phyloP scores from a whole-genome alignment of 2,888 invertebrate species.

The Philereme transversata region DNA sequence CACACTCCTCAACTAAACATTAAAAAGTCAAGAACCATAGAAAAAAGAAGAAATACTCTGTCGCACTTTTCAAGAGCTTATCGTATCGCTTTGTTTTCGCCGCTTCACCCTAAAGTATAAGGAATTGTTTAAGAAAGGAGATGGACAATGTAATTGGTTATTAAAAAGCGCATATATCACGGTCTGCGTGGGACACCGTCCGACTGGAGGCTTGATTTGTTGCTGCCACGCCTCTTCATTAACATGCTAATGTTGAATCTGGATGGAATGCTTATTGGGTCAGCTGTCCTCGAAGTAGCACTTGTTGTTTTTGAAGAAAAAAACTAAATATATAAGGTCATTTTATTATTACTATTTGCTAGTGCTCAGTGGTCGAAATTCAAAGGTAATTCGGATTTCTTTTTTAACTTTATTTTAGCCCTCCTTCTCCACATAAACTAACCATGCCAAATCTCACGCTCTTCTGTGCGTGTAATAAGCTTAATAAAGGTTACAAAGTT shows the following conservation, averaged over 20 bases:
- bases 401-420: no score
- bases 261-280: conserved; percentile 52
- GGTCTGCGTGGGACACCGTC: conserved; percentile 59
- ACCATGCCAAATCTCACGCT: no score
- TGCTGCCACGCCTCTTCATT: conserved; percentile 75
- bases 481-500: no score
- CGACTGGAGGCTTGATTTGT: conserved; percentile 60
- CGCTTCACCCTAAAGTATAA: conserved; percentile 28
- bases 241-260: conserved; percentile 77
- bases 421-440: no score
- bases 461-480: no score
- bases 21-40: no score
- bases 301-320: conserved; percentile 1
- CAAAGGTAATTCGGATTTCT: no score
- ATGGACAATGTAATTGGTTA: conserved; percentile 76
- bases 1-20: no score
- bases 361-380: no score
- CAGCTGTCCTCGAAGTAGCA: conserved; percentile 41
- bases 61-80: neutral
- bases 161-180: conserved; percentile 78
- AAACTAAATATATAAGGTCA: neutral
- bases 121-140: conserved; percentile 19
- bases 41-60: no score
- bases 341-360: no score
- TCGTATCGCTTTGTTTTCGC: conserved; percentile 17